A percentile compares a stretch with the other conserved stretches of the same genome.
Conservation (phyloP, 2,113 vertebrate genomes). For the Eulemur rufifrons region DNA sequence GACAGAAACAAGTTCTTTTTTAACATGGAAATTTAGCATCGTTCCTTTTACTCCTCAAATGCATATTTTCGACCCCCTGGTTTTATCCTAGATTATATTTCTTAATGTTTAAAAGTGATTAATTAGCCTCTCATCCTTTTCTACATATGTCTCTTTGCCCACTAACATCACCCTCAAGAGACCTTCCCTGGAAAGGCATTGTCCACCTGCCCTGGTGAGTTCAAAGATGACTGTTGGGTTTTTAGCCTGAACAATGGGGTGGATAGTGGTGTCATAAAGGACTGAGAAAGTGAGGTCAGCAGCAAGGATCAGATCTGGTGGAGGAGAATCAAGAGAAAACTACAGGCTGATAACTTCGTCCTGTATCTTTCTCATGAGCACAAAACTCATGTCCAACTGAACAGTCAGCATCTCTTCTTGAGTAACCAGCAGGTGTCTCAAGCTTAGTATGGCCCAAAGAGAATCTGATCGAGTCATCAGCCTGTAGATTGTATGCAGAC, state of each 20-base stretch:
- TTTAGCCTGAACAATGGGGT: not conserved
- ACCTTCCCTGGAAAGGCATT: not conserved
- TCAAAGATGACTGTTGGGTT: not conserved
- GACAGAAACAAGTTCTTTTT: not conserved
- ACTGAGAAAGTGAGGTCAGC: not conserved
- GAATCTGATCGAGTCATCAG: not conserved
- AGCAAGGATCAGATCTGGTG: not conserved
- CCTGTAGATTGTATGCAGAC: no score
- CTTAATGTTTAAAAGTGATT: not conserved
- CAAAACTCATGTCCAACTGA: not conserved
- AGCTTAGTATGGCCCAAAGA: not conserved
- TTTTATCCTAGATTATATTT: not conserved
- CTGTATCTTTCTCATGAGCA: not conserved
- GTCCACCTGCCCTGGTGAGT: not conserved
- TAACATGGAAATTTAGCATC: not conserved
- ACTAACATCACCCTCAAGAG: not conserved
- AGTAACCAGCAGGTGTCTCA: not conserved
- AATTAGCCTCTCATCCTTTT: not conserved
- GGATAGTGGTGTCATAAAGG: not conserved
- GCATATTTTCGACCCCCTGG: no score
- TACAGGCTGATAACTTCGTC: not conserved
- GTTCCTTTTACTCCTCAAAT: not conserved
- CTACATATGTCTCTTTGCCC: not conserved
- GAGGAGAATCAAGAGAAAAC: not conserved
- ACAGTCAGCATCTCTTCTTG: not conserved